phyloP scores from a whole-genome alignment of 1,140 invertebrate genomes.

The Ceratina australensis region DNA sequence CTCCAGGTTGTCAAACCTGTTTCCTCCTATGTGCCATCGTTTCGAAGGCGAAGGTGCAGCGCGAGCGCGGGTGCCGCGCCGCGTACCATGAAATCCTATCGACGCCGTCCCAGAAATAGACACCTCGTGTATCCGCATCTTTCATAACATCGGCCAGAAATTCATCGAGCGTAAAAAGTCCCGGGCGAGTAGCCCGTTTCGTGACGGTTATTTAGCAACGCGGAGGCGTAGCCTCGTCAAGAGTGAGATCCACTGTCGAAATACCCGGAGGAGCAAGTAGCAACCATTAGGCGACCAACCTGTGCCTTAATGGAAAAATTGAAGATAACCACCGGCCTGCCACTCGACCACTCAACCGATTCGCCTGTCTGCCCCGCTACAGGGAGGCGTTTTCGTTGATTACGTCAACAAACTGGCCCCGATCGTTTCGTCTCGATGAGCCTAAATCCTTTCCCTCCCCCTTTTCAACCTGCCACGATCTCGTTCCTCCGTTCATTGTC shows the following conservation, averaged over 20 bases:
- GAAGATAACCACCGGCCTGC: conserved; percentile 68
- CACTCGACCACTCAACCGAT: conserved; percentile 65
- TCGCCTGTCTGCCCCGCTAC: conserved; percentile 44
- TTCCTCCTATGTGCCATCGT: conserved; percentile 69
- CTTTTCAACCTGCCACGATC: conserved; percentile 17
- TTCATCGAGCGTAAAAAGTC: background rate
- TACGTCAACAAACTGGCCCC: conserved; percentile 65
- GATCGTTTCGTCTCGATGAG: conserved; percentile 44
- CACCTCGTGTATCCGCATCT: background rate
- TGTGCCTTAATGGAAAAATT: conserved; percentile 70
- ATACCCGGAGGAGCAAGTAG: conserved; percentile 61
- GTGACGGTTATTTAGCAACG: conserved; percentile 9
- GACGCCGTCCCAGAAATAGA: conserved; percentile 54
- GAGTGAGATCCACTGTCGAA: conserved; percentile 63
- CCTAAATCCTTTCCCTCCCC: conserved; percentile 15
- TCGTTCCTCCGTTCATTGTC: conserved; percentile 23
- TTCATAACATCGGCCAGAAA: background rate
- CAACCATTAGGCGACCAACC: conserved; percentile 69
- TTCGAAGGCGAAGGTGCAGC: conserved; percentile 65
- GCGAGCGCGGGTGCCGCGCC: conserved; percentile 62
- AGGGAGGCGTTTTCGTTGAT: conserved; percentile 64
- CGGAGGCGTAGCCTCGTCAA: conserved; percentile 28
- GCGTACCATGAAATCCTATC: conserved; percentile 59
- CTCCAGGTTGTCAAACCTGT: conserved; percentile 79
- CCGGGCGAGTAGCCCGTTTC: background rate